Conservation (phyloP, 1,140 invertebrate species). For the Helicorthomorpha holstii region DNA sequence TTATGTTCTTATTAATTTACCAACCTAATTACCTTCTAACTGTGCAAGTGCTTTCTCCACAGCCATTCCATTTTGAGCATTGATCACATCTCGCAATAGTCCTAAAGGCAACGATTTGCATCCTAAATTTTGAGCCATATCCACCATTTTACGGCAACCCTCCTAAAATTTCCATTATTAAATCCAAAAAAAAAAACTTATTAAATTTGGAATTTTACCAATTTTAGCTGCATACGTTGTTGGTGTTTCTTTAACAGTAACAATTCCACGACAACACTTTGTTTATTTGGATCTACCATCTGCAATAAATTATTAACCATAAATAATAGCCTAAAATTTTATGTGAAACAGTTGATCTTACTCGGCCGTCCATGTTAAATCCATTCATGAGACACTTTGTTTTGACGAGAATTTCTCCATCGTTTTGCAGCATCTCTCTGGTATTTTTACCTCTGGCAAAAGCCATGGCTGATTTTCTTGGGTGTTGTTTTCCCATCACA, state of each 20-base stretch:
- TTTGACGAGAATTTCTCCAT: conserved; percentile 20
- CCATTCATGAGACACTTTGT: conserved; percentile 15
- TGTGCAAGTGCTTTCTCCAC: conserved; percentile 21
- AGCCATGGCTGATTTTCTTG: conserved; percentile 20
- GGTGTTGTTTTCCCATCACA: conserved; percentile 34
- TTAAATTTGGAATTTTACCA: conserved; percentile 17
- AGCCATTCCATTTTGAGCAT: conserved; percentile 22
- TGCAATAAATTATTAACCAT: no score
- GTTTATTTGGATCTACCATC: conserved; percentile 25
- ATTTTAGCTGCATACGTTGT: conserved; percentile 23
- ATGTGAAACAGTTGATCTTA: no score
- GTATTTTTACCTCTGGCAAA: conserved; percentile 18
- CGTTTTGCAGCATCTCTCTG: conserved; percentile 23
- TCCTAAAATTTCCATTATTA: conserved; percentile 14
- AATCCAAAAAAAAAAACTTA: not conserved
- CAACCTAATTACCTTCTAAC: conserved; percentile 16
- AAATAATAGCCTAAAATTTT: no score
- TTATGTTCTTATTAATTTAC: not conserved
- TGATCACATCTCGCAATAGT: conserved; percentile 27
- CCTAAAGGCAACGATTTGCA: conserved; percentile 22
- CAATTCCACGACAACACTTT: conserved; percentile 27
- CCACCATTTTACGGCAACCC: conserved; percentile 23
- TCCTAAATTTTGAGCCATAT: conserved; percentile 24
- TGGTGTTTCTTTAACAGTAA: conserved; percentile 29
- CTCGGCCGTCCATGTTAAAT: conserved; percentile 18